Conservation (phyloP, 2,797 vertebrate species). For the Tadarida brasiliensis region DNA sequence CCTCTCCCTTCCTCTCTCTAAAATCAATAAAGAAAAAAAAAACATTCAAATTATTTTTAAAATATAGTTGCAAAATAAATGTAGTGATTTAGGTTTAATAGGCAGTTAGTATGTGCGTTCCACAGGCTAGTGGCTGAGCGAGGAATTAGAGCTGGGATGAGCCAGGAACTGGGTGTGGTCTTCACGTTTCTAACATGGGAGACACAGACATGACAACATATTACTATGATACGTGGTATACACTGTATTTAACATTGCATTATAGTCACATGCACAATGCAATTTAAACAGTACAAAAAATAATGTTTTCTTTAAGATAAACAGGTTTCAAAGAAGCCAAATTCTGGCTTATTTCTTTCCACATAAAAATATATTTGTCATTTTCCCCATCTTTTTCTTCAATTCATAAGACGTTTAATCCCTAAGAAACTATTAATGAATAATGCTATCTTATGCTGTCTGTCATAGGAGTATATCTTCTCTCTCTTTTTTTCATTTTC, state of each 20-base stretch:
- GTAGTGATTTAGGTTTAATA: background rate
- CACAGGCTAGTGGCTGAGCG: background rate
- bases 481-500: constrained; percentile 6
- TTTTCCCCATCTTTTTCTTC: background rate
- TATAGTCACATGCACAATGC: background rate
- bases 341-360: background rate
- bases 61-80: background rate
- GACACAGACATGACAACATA: background rate
- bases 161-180: rapidly evolving
- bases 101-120: background rate
- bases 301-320: background rate
- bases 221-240: too few relatives aligned
- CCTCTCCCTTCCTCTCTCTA: background rate
- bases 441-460: background rate
- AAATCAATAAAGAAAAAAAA: background rate
- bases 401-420: background rate
- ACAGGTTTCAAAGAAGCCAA: background rate
- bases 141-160: background rate
- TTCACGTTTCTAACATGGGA: background rate
- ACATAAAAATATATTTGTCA: background rate
- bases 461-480: background rate
- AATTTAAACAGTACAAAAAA: background rate
- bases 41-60: background rate
- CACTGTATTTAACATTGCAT: background rate
- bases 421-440: background rate